phyloP scores from a whole-genome alignment of 2,113 vertebrate genomes.

The Notechis scutatus region DNA sequence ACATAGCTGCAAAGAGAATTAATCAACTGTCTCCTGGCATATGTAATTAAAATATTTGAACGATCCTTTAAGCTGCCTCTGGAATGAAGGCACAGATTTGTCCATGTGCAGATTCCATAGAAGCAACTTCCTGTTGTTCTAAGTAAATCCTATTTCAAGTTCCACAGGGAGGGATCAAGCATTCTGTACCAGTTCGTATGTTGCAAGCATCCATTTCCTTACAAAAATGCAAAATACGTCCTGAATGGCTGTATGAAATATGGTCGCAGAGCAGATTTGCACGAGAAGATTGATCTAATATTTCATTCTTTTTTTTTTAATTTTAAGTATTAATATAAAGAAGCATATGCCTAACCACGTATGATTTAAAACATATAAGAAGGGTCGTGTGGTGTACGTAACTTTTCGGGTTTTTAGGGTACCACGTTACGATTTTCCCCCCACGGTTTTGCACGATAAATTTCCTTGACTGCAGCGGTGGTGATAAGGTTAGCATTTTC shows the following conservation, averaged over 20 bases:
- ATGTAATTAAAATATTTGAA: not conserved
- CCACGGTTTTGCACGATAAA: not conserved
- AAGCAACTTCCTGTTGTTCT: constrained; percentile 25
- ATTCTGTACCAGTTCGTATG: constrained; percentile 4
- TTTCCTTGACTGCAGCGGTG: not conserved
- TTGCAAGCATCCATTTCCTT: not conserved
- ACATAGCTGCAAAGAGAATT: not conserved
- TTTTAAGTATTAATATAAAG: not conserved
- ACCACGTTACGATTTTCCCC: not conserved
- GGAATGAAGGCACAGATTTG: not conserved
- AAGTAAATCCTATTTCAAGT: not conserved
- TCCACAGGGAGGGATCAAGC: not conserved
- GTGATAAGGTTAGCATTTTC: not conserved
- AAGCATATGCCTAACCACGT: not conserved
- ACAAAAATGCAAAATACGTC: not conserved
- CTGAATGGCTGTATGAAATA: not conserved
- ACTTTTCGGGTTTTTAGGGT: not conserved
- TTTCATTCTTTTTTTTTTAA: not conserved
- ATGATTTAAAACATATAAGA: not conserved
- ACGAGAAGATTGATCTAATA: not conserved
- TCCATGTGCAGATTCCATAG: not conserved
- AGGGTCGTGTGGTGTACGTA: not conserved
- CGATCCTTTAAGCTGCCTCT: not conserved
- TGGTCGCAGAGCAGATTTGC: not conserved
- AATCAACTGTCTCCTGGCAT: not conserved